These are phyloP conservation scores for Takifugu rubripes DNA, from an alignment of 2,797 vertebrate species.

Conservation along the genomic window DNA sequence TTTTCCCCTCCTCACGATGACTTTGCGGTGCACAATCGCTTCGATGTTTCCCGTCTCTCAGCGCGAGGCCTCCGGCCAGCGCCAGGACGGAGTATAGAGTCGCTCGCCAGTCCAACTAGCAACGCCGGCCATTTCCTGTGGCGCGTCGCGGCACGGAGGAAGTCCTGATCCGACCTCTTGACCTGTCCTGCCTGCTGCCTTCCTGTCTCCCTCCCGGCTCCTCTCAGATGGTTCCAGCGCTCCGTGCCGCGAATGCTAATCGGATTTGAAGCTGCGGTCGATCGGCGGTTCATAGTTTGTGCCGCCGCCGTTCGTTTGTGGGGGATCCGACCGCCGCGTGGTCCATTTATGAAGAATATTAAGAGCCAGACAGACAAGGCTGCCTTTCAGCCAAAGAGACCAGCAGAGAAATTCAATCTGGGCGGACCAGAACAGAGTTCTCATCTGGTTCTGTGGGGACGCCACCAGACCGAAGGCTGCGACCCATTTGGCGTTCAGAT, in stretches of 20 bases:
- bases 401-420: constrained; percentile 19
- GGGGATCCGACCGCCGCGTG: constrained; percentile 44
- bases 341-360: constrained; percentile 51
- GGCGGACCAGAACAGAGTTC: constrained; percentile 31
- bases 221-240: constrained; percentile 23
- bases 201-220: constrained; percentile 19
- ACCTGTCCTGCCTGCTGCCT: constrained; percentile 27
- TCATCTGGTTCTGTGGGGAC: constrained; percentile 42
- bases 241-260: constrained; percentile 32
- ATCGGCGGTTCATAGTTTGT: constrained; percentile 51
- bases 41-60: constrained; percentile 47
- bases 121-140: constrained; percentile 58
- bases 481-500: constrained; percentile 14
- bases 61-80: constrained; percentile 31
- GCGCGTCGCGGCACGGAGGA: constrained; percentile 23
- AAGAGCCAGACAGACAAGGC: constrained; percentile 2
- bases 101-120: constrained; percentile 38
- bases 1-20: constrained; percentile 7
- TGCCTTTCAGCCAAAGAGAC: constrained; percentile 4
- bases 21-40: constrained; percentile 41
- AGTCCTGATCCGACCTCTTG: constrained; percentile 42
- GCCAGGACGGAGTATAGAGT: constrained; percentile 43
- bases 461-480: constrained; percentile 24
- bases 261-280: constrained; percentile 44
- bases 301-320: constrained; percentile 57